Conservation (phyloP, 2,888 invertebrate species). For the Microctonus hyperodae region DNA sequence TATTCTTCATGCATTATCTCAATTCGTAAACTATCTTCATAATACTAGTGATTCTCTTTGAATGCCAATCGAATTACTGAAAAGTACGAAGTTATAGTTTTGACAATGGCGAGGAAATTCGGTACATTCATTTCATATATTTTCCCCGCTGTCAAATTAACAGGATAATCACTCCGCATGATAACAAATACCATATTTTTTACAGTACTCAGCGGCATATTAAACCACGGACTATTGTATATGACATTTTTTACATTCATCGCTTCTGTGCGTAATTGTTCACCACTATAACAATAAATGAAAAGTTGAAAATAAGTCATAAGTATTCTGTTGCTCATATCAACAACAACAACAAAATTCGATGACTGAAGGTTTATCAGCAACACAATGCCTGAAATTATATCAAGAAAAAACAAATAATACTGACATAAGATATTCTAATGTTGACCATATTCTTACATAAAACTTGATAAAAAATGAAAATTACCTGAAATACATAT, state of each 20-base stretch:
- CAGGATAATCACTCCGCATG: slow-evolving; percentile 12
- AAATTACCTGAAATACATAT: not conserved
- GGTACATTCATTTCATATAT: slow-evolving; percentile 24
- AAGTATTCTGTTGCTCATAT: slow-evolving; percentile 16
- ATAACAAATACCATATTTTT: slow-evolving; percentile 21
- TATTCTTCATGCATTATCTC: too few relatives aligned
- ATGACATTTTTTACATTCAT: slow-evolving; percentile 15
- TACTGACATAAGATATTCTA: too few relatives aligned
- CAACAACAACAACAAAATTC: slow-evolving; percentile 11
- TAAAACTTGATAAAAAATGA: not conserved
- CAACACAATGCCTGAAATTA: not conserved
- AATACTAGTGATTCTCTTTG: not conserved
- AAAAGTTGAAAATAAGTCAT: slow-evolving; percentile 27
- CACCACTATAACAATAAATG: slow-evolving; percentile 33
- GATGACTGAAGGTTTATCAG: slow-evolving; percentile 27
- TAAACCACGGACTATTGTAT: slow-evolving; percentile 30
- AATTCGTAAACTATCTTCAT: not conserved
- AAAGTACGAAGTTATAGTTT: slow-evolving; percentile 24
- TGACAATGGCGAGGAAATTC: slow-evolving; percentile 24
- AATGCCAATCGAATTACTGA: slow-evolving; percentile 27
- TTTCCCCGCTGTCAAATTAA: slow-evolving; percentile 26
- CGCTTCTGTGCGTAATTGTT: slow-evolving; percentile 25
- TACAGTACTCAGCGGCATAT: slow-evolving; percentile 4
- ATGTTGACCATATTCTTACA: not conserved
- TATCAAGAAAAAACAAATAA: too few relatives aligned